phyloP scores from a whole-genome alignment of 2,888 invertebrate species.

The Andrena marginata region DNA sequence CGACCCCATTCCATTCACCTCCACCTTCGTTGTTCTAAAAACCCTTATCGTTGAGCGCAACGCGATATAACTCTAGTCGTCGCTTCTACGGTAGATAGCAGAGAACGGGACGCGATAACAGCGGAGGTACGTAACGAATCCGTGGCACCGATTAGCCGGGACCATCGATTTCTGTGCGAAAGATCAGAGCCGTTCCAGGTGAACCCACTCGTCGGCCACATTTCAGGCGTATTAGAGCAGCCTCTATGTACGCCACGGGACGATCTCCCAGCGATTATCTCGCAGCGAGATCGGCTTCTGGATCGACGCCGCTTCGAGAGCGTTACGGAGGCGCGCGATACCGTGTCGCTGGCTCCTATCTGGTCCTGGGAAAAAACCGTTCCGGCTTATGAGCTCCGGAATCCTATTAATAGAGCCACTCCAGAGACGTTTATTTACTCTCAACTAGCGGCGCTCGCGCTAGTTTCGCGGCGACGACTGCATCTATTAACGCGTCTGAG shows the following conservation, averaged over 20 bases:
- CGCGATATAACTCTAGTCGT: slow-evolving; percentile 1
- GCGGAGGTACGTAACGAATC: slow-evolving; percentile 7
- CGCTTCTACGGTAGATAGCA: not conserved
- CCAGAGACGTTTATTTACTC: slow-evolving; percentile 73
- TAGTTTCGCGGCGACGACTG: slow-evolving; percentile 55
- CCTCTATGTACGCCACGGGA: slow-evolving; percentile 55
- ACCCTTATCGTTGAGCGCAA: not conserved
- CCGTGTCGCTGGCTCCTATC: slow-evolving; percentile 61
- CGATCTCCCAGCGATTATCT: slow-evolving; percentile 69
- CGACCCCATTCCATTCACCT: not conserved
- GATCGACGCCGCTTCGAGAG: slow-evolving; percentile 60
- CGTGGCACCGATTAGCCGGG: slow-evolving; percentile 10
- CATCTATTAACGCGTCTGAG: slow-evolving; percentile 66
- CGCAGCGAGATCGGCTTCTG: slow-evolving; percentile 71
- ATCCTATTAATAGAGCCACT: slow-evolving; percentile 77
- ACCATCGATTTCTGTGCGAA: slow-evolving; percentile 31
- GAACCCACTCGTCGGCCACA: slow-evolving; percentile 61
- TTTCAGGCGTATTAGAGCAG: slow-evolving; percentile 28
- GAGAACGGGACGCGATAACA: not conserved
- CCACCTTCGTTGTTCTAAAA: not conserved
- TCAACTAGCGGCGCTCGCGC: slow-evolving; percentile 50
- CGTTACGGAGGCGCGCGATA: slow-evolving; percentile 43
- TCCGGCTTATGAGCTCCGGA: slow-evolving; percentile 72
- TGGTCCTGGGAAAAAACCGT: slow-evolving; percentile 68
- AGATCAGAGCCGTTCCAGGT: slow-evolving; percentile 65